A percentile compares a stretch with the other conserved stretches of the same genome.
These are phyloP conservation scores for Gobionotothen gibberifrons DNA, from an alignment of 2,797 vertebrate species.

Conservation along the genomic window DNA sequence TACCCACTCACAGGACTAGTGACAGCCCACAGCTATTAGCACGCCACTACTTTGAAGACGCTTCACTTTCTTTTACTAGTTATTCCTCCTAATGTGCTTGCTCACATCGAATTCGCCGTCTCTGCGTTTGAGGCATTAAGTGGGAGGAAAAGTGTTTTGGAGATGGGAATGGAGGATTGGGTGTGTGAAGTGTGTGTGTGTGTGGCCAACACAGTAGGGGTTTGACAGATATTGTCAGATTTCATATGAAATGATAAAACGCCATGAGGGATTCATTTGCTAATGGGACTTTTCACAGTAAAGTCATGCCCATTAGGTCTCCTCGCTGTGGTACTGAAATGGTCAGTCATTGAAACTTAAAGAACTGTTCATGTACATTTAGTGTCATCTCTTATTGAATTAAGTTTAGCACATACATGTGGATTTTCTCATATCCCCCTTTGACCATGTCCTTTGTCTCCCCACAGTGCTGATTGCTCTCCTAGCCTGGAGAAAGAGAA, in stretches of 20 bases:
- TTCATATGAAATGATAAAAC: slow-evolving; percentile 67
- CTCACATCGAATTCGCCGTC: slow-evolving; percentile 75
- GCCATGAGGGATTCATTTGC: slow-evolving; percentile 68
- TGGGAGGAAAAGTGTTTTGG: slow-evolving; percentile 79
- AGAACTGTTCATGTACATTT: slow-evolving; percentile 37
- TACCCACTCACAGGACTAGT: slow-evolving; percentile 79
- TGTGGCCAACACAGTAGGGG: slow-evolving; percentile 65
- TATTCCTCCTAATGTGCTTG: slow-evolving; percentile 84
- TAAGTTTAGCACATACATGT: not conserved
- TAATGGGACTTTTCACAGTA: slow-evolving; percentile 65
- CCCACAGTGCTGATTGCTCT: slow-evolving; percentile 55
- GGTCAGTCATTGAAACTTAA: slow-evolving; percentile 39
- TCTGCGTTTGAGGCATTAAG: slow-evolving; percentile 79
- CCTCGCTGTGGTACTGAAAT: slow-evolving; percentile 25
- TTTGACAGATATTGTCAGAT: slow-evolving; percentile 79
- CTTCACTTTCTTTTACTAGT: slow-evolving; percentile 83
- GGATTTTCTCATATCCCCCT: slow-evolving; percentile 25
- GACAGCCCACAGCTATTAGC: slow-evolving; percentile 86
- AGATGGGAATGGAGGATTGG: slow-evolving; percentile 62
- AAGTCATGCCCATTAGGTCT: slow-evolving; percentile 37
- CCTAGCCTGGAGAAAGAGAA: slow-evolving; percentile 57
- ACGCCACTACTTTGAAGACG: slow-evolving; percentile 82
- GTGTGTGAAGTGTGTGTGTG: slow-evolving; percentile 60
- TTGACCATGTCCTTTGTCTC: slow-evolving; percentile 44
- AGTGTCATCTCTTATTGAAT: slow-evolving; percentile 32